Percentiles rank a stretch among this genome's conserved stretches.
Conservation (phyloP, 2,113 vertebrate species). For the Sinocyclocheilus rhinocerous region DNA sequence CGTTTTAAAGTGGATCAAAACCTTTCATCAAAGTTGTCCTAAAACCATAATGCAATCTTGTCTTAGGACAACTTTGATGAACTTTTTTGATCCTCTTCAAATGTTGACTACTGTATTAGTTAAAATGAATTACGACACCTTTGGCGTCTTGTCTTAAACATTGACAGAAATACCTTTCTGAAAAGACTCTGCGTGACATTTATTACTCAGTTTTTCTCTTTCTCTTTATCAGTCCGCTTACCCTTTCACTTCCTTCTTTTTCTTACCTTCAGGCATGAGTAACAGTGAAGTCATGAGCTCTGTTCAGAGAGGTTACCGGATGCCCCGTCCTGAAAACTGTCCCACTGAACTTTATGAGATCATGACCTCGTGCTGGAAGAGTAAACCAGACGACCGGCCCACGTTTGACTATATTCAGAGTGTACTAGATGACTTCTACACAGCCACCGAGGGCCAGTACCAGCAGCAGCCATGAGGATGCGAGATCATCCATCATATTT, state of each 20-base stretch:
- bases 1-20: too few relatives aligned
- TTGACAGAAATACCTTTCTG: background rate
- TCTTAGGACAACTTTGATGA: too few relatives aligned
- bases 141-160: background rate
- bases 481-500: background rate
- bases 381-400: slow-evolving; percentile 85
- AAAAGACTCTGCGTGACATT: background rate
- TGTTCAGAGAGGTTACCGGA: slow-evolving; percentile 85
- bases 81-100: too few relatives aligned
- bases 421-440: slow-evolving; percentile 90
- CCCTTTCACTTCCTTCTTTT: background rate
- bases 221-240: background rate
- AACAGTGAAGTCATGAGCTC: slow-evolving; percentile 76
- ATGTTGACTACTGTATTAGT: background rate
- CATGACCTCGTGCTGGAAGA: slow-evolving; percentile 89
- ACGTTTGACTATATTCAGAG: slow-evolving; percentile 94
- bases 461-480: slow-evolving; percentile 81
- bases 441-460: slow-evolving; percentile 91
- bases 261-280: slow-evolving; percentile 69
- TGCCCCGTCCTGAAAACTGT: slow-evolving; percentile 82
- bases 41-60: too few relatives aligned
- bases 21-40: too few relatives aligned
- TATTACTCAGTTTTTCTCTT: background rate
- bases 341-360: slow-evolving; percentile 83
- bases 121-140: background rate